A percentile compares a stretch with the other conserved stretches of the same genome.
phyloP scores from a whole-genome alignment of 2,888 invertebrate genomes.

The Nemotelus nigrinus region DNA sequence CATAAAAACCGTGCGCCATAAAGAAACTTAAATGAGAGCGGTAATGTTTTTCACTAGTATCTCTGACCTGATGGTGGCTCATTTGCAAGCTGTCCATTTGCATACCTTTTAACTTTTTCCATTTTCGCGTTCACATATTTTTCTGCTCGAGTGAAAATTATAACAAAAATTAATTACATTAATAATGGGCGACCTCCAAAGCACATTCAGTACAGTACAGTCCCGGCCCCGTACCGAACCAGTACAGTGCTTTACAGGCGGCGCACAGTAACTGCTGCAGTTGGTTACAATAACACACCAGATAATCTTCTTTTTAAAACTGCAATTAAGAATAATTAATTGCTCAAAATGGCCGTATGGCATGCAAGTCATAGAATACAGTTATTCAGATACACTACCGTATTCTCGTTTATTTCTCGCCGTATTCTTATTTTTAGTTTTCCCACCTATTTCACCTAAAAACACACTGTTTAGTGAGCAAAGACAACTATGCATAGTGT shows the following conservation, averaged over 20 bases:
- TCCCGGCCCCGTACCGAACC: neutral
- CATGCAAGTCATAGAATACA: constrained; percentile 25
- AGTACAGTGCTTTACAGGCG: neutral
- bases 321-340: constrained; percentile 44
- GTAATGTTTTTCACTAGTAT: constrained; percentile 2
- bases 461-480: neutral
- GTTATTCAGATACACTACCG: neutral
- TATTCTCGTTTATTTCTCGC: neutral
- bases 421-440: neutral
- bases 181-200: constrained; percentile 15
- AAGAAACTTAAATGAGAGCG: constrained; percentile 12
- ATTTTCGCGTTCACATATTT: constrained; percentile 3
- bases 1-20: neutral
- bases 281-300: constrained; percentile 20
- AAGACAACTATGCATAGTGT: neutral
- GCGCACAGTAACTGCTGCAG: neutral
- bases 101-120: neutral
- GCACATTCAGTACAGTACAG: neutral
- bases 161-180: constrained; percentile 36
- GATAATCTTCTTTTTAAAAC: constrained; percentile 32
- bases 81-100: neutral
- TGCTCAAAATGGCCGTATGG: constrained; percentile 45
- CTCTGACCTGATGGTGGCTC: neutral
- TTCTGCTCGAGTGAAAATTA: constrained; percentile 3
- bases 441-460: constrained; percentile 27